Base-by-base conservation (phyloP, 2,797 vertebrate species). In the Falco biarmicus region DNA sequence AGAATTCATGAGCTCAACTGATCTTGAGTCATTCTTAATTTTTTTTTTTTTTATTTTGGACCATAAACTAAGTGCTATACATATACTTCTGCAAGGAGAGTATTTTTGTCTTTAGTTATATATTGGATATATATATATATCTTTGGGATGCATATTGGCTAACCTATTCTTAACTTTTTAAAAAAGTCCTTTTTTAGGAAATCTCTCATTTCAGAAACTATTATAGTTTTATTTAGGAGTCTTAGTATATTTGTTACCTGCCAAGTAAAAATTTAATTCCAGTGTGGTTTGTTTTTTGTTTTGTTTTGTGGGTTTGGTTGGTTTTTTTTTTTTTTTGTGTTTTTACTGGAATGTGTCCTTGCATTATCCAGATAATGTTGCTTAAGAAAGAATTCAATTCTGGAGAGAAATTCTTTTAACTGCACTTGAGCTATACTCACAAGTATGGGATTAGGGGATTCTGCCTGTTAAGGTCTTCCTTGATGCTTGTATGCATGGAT, bases 391-490 rank as follows among this genome's bases (percentile, higher is more conserved):
- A 94, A 96, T 88, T 90, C 74, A 90, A 17, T 87, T 91, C 57
- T 94, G 89, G 79, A 73, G 87, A 92, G 84, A 94, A 97, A 95
- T 92, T 77, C 86, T 94, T 86, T 91, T 43, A 43, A 56, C 77
- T 73, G 53, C 31, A 15, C 43, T 71, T 18, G 21, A n/a, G 68
- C 59, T 47, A 1, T 41, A 89, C 85, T 90, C 76, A 66, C 53
- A 82, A 91, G 66, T 87, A 51, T 75, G 95, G 90, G 75, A 95
- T 96, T 91, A 95, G 92, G 96, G 94, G 96, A 93, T 95, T 91
- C 86, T 92, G 75, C 85, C 84, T 80, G 53, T 93, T 94, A 95
- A 85, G 89, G 41, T 94, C 92, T 96, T 95, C 77, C 93, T 66
- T 89, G 69, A 84, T 88, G 82, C 88, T 91, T 63, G 79, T 84